A percentile compares a stretch with the other conserved stretches of the same genome.
Conservation (phyloP, 2,888 invertebrate genomes). For the Diplolepis rosae region DNA sequence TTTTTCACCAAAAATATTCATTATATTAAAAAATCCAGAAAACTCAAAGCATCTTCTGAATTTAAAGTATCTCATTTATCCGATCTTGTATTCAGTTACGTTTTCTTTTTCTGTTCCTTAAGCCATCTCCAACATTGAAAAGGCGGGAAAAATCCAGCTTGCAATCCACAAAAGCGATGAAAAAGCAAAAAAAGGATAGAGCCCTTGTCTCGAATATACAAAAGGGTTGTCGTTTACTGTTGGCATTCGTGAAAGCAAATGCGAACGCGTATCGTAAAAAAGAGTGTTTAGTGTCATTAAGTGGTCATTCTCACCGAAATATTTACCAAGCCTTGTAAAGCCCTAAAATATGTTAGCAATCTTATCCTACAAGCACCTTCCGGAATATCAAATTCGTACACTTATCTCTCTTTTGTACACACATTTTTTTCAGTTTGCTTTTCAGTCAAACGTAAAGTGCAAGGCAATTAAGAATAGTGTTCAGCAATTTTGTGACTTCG, state of each 20-base stretch:
- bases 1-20: background rate
- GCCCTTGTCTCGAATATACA: slow-evolving; percentile 36
- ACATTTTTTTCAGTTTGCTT: background rate
- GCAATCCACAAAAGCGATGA: slow-evolving; percentile 31
- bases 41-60: background rate
- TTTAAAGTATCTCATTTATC: background rate
- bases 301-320: slow-evolving; percentile 48
- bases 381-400: slow-evolving; percentile 34
- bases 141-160: slow-evolving; percentile 33
- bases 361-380: slow-evolving; percentile 36
- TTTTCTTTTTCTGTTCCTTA: background rate
- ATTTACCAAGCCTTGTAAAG: slow-evolving; percentile 53
- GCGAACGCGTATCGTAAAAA: slow-evolving; percentile 54
- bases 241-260: slow-evolving; percentile 52
- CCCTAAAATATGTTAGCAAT: slow-evolving; percentile 47
- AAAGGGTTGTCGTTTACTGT: slow-evolving; percentile 48
- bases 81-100: background rate
- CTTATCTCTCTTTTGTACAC: slow-evolving; percentile 28
- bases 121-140: slow-evolving; percentile 28
- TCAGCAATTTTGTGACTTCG: background rate
- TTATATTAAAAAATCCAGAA: background rate
- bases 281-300: slow-evolving; percentile 61
- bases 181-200: slow-evolving; percentile 38
- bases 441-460: background rate
- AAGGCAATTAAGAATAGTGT: background rate